Conservation (phyloP, 2,888 invertebrate genomes). For the Chrysodeixis includens region DNA sequence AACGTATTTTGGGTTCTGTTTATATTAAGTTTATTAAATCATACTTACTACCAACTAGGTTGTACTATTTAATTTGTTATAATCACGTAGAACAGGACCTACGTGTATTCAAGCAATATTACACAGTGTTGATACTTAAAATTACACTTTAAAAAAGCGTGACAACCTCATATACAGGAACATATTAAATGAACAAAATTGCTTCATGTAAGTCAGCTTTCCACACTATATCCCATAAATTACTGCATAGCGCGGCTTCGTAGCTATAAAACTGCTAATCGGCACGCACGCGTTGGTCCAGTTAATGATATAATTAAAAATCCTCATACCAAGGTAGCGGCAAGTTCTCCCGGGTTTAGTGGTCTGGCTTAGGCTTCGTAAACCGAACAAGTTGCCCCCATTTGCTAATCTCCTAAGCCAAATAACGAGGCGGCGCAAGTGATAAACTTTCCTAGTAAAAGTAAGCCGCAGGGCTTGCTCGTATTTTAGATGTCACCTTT, state of each 20-base stretch:
- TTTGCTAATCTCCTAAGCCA: constrained; percentile 85
- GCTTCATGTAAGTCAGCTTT: constrained; percentile 63
- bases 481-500: constrained; percentile 52
- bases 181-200: constrained; percentile 59
- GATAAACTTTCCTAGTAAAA: constrained; percentile 72
- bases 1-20: too few relatives aligned
- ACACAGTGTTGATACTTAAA: constrained; percentile 44
- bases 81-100: neutral
- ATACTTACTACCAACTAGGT: too few relatives aligned
- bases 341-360: constrained; percentile 75
- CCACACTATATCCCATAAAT: constrained; percentile 75
- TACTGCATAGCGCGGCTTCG: constrained; percentile 75
- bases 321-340: constrained; percentile 70
- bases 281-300: constrained; percentile 79
- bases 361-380: constrained; percentile 79
- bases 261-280: constrained; percentile 81
- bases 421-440: constrained; percentile 76
- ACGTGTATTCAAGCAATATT: constrained; percentile 32
- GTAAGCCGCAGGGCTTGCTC: constrained; percentile 40
- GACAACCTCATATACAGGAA: constrained; percentile 42
- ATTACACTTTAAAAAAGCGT: constrained; percentile 46
- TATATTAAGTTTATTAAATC: too few relatives aligned
- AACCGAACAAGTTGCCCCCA: constrained; percentile 82
- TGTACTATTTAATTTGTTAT: too few relatives aligned
- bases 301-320: constrained; percentile 77